These are phyloP conservation scores for Scatophagus argus DNA, from an alignment of 2,113 vertebrate genomes.

Conservation along the genomic window DNA sequence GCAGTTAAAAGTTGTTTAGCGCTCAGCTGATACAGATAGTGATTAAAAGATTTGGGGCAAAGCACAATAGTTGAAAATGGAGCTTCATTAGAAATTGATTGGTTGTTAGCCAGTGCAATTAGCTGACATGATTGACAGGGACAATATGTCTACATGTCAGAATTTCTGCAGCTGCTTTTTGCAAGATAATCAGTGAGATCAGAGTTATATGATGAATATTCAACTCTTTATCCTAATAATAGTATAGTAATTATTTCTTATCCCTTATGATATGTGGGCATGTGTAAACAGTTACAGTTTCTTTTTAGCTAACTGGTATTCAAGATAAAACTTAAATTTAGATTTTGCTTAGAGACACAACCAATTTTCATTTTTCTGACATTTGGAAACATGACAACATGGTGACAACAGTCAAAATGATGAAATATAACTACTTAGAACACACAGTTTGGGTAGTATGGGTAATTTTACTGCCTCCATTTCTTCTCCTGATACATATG, in stretches of 20 bases:
- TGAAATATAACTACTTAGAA: not conserved
- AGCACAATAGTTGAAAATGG: not conserved
- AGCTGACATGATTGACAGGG: not conserved
- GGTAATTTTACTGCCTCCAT: not conserved
- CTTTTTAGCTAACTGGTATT: not conserved
- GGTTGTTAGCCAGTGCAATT: not conserved
- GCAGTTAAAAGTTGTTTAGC: not conserved
- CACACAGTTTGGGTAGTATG: not conserved
- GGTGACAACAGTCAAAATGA: not conserved
- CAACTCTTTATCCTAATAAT: too few species aligned
- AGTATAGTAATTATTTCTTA: too few species aligned
- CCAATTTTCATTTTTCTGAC: not conserved
- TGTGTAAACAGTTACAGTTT: too few species aligned
- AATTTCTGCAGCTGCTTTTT: not conserved
- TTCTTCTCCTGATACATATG: not conserved
- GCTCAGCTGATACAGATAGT: not conserved
- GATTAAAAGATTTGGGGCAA: not conserved
- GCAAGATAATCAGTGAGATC: not conserved
- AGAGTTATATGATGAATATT: too few species aligned
- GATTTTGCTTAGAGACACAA: not conserved
- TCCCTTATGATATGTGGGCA: too few species aligned
- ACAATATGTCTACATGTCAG: not conserved
- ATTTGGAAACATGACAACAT: not conserved
- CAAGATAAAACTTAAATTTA: not conserved
- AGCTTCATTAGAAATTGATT: slow-evolving; percentile 2